Conservation (phyloP, 2,797 vertebrate genomes). For the Aulostomus chinensis region DNA sequence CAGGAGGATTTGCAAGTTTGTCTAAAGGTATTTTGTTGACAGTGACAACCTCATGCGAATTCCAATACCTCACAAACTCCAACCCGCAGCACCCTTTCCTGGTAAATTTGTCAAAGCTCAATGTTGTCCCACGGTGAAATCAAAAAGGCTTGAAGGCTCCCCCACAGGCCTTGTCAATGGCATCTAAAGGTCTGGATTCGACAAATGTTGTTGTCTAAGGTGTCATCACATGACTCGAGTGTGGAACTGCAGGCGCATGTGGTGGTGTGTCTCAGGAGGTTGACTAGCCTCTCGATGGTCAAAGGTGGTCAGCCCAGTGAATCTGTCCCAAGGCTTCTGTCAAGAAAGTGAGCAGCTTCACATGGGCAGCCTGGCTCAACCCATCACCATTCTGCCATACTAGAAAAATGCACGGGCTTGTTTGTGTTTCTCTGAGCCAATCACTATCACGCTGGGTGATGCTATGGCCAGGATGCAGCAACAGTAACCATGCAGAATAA, state of each 20-base stretch:
- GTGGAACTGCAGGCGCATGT: neutral
- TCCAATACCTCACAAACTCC: too few species aligned
- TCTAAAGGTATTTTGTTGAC: too few species aligned
- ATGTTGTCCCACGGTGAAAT: slow-evolving; percentile 3
- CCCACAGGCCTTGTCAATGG: neutral
- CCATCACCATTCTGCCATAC: too few species aligned
- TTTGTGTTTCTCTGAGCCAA: too few species aligned
- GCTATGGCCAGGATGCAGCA: too few species aligned
- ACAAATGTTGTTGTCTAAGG: neutral
- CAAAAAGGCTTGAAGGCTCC: neutral
- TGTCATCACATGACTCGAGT: neutral
- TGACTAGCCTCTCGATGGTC: neutral
- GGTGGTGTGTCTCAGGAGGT: neutral
- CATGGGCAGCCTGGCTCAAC: too few species aligned
- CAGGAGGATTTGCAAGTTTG: too few species aligned
- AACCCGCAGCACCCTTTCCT: slow-evolving; percentile 7
- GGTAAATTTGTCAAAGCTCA: slow-evolving; percentile 8
- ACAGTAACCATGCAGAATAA: too few species aligned
- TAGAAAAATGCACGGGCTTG: too few species aligned
- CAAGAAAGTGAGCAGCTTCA: too few species aligned
- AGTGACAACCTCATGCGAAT: neutral
- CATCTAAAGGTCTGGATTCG: neutral
- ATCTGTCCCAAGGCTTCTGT: too few species aligned
- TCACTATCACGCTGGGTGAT: too few species aligned
- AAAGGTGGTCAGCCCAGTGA: neutral